Conservation (phyloP, 2,113 vertebrate species). For the Otocyon megalotis region DNA sequence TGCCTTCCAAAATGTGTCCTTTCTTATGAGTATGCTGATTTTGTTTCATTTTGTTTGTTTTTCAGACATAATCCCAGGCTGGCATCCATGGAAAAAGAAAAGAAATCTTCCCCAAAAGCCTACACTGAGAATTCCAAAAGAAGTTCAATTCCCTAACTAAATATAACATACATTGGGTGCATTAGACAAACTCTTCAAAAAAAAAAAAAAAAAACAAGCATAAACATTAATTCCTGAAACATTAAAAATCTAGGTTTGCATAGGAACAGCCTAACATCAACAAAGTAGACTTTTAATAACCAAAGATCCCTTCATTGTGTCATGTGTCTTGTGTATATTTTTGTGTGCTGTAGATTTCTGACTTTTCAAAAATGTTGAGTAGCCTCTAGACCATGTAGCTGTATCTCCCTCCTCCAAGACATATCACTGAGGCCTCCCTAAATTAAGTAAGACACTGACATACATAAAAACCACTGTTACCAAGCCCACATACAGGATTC, state of each 20-base stretch:
- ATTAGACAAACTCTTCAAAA: neutral
- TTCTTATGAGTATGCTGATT: neutral
- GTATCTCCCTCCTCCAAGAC: neutral
- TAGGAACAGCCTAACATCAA: neutral
- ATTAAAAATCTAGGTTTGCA: neutral
- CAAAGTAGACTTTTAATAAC: neutral
- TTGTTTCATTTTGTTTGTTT: slow-evolving; percentile 37
- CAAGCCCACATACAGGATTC: neutral
- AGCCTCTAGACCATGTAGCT: neutral
- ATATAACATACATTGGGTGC: neutral
- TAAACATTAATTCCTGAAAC: slow-evolving; percentile 45
- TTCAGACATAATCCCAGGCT: slow-evolving; percentile 23
- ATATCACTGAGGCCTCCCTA: neutral
- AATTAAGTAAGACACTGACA: neutral
- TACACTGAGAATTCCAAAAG: slow-evolving; percentile 48
- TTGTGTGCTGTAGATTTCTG: neutral
- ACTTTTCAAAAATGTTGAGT: neutral
- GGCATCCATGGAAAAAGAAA: neutral
- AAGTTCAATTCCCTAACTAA: slow-evolving; percentile 14
- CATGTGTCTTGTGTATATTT: neutral
- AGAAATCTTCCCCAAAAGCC: slow-evolving; percentile 4
- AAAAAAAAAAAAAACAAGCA: slow-evolving; percentile 4
- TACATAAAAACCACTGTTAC: neutral
- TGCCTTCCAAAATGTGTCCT: neutral
- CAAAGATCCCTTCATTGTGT: neutral